phyloP scores from a whole-genome alignment of 2,797 vertebrate genomes.

The Acrossocheilus wenchowensis region DNA sequence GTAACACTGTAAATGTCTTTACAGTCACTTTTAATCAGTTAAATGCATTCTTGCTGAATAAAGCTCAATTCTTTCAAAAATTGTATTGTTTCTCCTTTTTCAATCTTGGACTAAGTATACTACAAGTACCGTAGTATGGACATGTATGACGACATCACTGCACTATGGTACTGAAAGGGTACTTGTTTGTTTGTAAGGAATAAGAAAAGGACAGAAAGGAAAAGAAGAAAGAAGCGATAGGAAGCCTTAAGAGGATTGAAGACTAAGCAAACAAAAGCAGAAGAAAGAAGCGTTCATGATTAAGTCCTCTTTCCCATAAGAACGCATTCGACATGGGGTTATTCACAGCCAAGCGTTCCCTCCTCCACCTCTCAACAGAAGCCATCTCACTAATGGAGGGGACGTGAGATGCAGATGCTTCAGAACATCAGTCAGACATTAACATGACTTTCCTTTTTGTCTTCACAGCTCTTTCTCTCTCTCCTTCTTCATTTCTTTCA shows the following conservation, averaged over 20 bases:
- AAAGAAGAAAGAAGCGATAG: neutral
- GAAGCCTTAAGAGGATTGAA: conserved; percentile 4
- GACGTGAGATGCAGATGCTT: conserved; percentile 45
- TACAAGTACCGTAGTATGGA: neutral
- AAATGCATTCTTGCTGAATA: neutral
- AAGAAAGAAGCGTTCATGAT: neutral
- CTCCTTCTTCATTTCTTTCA: conserved; percentile 11
- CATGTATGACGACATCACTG: neutral
- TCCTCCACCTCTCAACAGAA: conserved; percentile 17
- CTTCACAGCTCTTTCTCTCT: conserved; percentile 27
- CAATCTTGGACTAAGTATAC: neutral
- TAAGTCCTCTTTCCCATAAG: neutral
- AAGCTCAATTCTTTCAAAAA: neutral
- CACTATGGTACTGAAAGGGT: neutral
- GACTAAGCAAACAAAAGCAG: neutral
- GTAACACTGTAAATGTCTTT: neutral
- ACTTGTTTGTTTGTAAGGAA: neutral
- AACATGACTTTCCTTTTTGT: conserved; percentile 45
- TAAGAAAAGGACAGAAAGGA: neutral
- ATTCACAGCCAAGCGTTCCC: conserved; percentile 4
- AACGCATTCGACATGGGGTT: neutral
- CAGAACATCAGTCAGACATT: conserved; percentile 42
- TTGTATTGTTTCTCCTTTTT: neutral
- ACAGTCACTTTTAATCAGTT: neutral
- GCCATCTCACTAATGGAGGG: conserved; percentile 48